These are phyloP conservation scores for Ceryle rudis DNA, from an alignment of 2,797 vertebrate species.

Conservation along the genomic window DNA sequence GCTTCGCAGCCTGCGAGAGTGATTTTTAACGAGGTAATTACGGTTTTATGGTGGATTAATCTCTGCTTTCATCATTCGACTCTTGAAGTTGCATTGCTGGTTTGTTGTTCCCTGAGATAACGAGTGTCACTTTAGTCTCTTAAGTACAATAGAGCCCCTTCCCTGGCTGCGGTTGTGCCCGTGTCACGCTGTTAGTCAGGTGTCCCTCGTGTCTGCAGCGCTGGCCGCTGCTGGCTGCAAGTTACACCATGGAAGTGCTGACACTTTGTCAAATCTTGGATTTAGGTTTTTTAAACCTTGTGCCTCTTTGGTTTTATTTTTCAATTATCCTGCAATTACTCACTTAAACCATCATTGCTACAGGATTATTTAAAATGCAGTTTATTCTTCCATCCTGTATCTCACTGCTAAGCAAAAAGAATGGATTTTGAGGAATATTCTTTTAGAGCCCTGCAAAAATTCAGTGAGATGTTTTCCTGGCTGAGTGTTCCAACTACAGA, in stretches of 20 bases:
- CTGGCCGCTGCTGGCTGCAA: neutral
- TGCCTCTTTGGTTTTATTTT: neutral
- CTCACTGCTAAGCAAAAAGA: neutral
- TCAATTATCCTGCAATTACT: neutral
- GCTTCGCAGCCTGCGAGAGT: neutral
- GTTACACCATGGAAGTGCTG: neutral
- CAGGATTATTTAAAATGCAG: neutral
- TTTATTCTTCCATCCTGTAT: neutral
- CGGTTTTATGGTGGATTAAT: slow-evolving; percentile 45
- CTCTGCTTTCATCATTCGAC: neutral
- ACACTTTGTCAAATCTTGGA: neutral
- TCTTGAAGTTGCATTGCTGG: neutral
- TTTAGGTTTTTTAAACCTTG: accelerated
- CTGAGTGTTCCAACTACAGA: neutral
- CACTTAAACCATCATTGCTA: neutral
- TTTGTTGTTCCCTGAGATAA: neutral
- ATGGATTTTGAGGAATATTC: neutral
- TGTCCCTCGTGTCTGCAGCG: accelerated
- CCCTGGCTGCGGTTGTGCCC: neutral
- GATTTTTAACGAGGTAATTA: slow-evolving; percentile 45
- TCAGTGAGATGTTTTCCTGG: slow-evolving; percentile 1
- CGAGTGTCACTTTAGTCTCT: neutral
- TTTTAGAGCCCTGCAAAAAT: neutral
- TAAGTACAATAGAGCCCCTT: neutral
- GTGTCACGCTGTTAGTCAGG: accelerated